Evolutionary conservation across 2,113 vertebrate species (phyloP), one percentile per base, ranked within the genome.

Genomic region (Plestiodon gilberti): DNA sequence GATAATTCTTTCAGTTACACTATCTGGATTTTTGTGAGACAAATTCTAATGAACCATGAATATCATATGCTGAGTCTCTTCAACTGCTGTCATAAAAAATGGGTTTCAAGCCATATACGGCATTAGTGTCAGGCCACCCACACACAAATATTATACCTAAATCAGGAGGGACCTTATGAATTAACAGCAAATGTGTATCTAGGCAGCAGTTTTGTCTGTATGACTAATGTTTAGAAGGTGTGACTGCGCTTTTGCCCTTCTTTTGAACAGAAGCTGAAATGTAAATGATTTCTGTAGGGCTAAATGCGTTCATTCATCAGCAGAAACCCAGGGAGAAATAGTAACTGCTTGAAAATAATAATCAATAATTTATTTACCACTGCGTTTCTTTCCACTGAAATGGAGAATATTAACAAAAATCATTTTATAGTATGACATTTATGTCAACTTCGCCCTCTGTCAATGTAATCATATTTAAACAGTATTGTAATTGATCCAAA

Each of bases 191-290:
- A 88, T 83, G 38, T 43, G 76, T 76, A 76, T 0, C 0, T 1
- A 85, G 78, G 23, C n/a, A 89, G n/a, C 3, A 90, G 70, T 35
- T 15, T 90, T 92, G 30, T 80, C 52, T 87, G n/a, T 25, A 61
- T 88, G 52, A 89, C 57, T 81, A 55, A 89, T 65, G 1, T 22
- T 81, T 82, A 70, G 43, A 2, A 30, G 2, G 0, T 25, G 0
- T 35, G 20, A 38, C 10, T 15, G 0, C 10, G 57, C 2, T 81
- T 87, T 82, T 83, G 33, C 28, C 7, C 69, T 77, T 40, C 70
- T 88, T 86, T 81, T 33, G 22, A 85, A 86, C 7, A 15, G 3
- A 88, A 90, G 90, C 88, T 59, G 14, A 40, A 81, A 15, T 73
- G 11, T 35, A 84, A 85, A 1, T 84, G 22, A 82, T 57, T 89